phyloP scores from a whole-genome alignment of 2,888 invertebrate genomes.

The Eristalinus sepulchralis region DNA sequence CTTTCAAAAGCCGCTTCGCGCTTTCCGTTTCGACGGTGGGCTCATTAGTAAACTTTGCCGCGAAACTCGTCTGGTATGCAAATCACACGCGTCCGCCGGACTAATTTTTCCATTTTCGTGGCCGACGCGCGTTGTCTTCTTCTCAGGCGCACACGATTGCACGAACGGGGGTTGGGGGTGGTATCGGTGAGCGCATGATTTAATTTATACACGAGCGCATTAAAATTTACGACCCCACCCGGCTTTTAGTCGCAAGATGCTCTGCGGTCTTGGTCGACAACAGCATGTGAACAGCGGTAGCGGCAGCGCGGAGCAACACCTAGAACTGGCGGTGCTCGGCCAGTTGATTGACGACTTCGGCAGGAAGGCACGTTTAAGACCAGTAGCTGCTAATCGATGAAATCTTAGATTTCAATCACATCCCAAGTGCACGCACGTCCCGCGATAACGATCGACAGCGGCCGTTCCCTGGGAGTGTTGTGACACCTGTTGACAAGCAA shows the following conservation, averaged over 20 bases:
- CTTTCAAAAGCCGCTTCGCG: not conserved
- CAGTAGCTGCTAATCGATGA: slow-evolving; percentile 16
- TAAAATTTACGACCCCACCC: slow-evolving; percentile 2
- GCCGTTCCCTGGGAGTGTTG: not conserved
- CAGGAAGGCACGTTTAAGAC: not conserved
- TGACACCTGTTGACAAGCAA: not conserved
- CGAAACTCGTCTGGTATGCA: slow-evolving; percentile 12
- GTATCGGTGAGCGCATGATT: slow-evolving; percentile 9
- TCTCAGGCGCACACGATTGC: not conserved
- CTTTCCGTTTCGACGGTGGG: not conserved
- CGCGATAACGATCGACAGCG: not conserved
- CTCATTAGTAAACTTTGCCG: slow-evolving; percentile 16
- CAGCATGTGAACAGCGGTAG: not conserved
- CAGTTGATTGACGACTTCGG: not conserved
- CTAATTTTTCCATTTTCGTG: slow-evolving; percentile 7
- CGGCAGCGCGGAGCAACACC: not conserved
- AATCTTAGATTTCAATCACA: slow-evolving; percentile 12
- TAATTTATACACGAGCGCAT: slow-evolving; percentile 24
- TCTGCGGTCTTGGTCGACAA: not conserved
- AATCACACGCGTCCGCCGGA: slow-evolving; percentile 26
- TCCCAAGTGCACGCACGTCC: slow-evolving; percentile 4
- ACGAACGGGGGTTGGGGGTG: not conserved
- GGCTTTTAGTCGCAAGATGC: not conserved
- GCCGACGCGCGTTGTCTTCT: not conserved
- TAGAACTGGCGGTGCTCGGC: not conserved